A percentile compares a stretch with the other conserved stretches of the same genome.
Evolutionary conservation across 1,140 invertebrate species (phyloP).

Genomic region (Drosophila triauraria): DNA sequence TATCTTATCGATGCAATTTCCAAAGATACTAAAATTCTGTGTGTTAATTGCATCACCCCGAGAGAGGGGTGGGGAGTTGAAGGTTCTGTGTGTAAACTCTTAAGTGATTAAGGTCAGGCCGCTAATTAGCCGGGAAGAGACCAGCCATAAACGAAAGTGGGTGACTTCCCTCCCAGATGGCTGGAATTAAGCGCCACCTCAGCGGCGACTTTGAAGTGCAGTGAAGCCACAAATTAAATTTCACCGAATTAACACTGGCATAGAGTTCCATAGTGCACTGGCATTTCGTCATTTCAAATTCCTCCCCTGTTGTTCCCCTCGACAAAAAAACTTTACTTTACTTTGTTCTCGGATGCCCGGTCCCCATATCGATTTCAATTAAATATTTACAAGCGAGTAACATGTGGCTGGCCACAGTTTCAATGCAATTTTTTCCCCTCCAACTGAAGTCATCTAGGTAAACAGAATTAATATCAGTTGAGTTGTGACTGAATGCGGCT

Average conservation of each 20-base stretch:
- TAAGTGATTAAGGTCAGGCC: constrained; percentile 78
- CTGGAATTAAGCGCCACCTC: constrained; percentile 24
- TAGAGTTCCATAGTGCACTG: neutral
- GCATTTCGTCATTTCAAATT: constrained; percentile 20
- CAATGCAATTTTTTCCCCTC: constrained; percentile 54
- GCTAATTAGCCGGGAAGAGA: constrained; percentile 61
- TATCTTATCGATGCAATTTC: constrained; percentile 38
- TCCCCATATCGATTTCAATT: constrained; percentile 60
- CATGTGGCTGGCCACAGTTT: constrained; percentile 65
- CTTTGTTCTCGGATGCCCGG: neutral
- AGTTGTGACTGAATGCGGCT: constrained; percentile 36
- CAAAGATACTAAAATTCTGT: constrained; percentile 44
- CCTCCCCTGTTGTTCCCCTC: too few species aligned
- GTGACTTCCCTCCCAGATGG: constrained; percentile 21
- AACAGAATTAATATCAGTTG: constrained; percentile 57
- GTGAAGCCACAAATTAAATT: constrained; percentile 27
- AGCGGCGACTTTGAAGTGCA: constrained; percentile 55
- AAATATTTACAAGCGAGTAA: constrained; percentile 66
- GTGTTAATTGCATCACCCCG: constrained; percentile 41
- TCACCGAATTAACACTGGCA: constrained; percentile 10
- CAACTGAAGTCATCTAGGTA: constrained; percentile 63
- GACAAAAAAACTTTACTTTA: neutral
- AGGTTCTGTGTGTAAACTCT: constrained; percentile 67
- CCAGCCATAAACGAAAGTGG: constrained; percentile 67
- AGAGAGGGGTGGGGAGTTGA: neutral